Conservation (phyloP, 2,888 invertebrate genomes). For the Monoplex corrugatus region DNA sequence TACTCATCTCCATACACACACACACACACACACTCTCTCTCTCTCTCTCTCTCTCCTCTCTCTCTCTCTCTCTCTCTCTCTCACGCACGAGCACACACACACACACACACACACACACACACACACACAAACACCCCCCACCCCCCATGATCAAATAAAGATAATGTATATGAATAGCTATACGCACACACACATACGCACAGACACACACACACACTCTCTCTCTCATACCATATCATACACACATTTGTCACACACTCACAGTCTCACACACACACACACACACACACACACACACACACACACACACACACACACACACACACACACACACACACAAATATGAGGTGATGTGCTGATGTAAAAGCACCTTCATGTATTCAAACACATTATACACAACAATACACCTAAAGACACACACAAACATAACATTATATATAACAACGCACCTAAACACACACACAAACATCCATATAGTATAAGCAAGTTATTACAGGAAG, state of each 20-base stretch:
- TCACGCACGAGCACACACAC: not conserved
- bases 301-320: not conserved
- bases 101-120: not conserved
- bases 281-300: too few relatives aligned
- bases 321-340: not conserved
- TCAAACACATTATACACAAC: not conserved
- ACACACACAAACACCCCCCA: too few relatives aligned
- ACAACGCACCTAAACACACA: too few relatives aligned
- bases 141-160: too few relatives aligned
- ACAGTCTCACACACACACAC: too few relatives aligned
- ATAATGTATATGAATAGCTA: too few relatives aligned
- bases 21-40: not conserved
- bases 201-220: not conserved
- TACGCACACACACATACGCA: too few relatives aligned
- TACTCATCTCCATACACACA: not conserved
- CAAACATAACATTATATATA: too few relatives aligned
- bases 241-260: not conserved
- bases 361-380: not conserved
- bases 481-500: too few relatives aligned
- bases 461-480: too few relatives aligned
- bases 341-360: not conserved
- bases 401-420: too few relatives aligned
- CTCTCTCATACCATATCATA: too few relatives aligned
- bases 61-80: constrained; percentile 11
- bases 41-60: not conserved